Base-by-base conservation (phyloP, 2,888 invertebrate genomes). In the Metacarcinus magister region DNA sequence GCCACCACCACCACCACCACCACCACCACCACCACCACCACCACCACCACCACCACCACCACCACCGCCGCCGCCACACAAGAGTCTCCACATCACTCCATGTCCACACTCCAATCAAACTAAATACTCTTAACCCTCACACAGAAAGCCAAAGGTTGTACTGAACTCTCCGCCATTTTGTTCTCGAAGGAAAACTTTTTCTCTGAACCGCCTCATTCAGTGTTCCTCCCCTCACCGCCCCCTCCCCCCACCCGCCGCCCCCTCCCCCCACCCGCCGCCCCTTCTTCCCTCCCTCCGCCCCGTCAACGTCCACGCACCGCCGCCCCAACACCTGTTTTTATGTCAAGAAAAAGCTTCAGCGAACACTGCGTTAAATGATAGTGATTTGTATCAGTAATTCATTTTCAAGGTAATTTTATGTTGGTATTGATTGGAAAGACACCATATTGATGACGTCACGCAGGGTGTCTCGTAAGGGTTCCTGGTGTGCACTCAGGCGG, bases 121-220 rank as follows among this genome's bases (percentile, higher is more conserved):
- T 10, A 82, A n/a, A 82, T 23, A 19, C 7, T 67, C 8, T 54
- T 54, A 54, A 67, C 2, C 67, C 67, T n/a, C 13, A 32, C 82
- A 10, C 28, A 10, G 13, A 23, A 32, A 2, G 32, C 82, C 82
- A 10, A 28, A 82, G 28, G 7, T 32, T 28, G 7, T 28, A 19
- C 32, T 28, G 10, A 32, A 28, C 28, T 10, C 82, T 28, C 82
- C 82, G 82, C 82, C 82, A 82, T 82, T 82, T 82, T 82, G 82
- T 54, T 32, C 48, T 44, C 28, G 48, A 87, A 87, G 87, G 87
- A 94, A 94, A 87, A 94, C 87, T 82, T 94, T 94, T 39, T 87
- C 94, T 94, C 48, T 46, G 28, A 87, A 87, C 46, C 87, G 32
- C 94, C 39, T 43, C 23, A 39, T 92, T 60, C 43, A 48, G 54